Conservation (phyloP, 2,797 vertebrate genomes). For the Tokudaia muenninki region DNA sequence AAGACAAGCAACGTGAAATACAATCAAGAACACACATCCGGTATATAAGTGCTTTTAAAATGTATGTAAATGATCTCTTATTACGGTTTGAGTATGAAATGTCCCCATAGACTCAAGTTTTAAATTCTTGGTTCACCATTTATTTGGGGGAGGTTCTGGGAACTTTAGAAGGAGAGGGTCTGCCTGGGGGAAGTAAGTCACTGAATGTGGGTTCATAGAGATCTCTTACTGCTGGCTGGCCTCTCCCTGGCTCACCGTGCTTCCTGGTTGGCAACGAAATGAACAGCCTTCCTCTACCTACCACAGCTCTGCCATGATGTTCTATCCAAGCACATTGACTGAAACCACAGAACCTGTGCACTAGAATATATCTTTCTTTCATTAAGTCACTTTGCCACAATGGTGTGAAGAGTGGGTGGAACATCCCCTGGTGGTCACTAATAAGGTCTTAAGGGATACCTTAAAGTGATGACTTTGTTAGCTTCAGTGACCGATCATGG, state of each 20-base stretch:
- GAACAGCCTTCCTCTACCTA: neutral
- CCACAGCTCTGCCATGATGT: neutral
- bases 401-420: neutral
- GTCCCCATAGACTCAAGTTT: neutral
- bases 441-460: neutral
- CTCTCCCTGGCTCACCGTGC: neutral
- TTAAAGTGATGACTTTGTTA: neutral
- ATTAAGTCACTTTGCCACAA: neutral
- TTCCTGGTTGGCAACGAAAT: neutral
- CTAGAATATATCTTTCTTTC: neutral
- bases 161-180: neutral
- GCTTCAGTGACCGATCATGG: neutral
- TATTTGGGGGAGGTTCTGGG: neutral
- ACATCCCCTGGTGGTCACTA: neutral
- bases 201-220: neutral
- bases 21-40: neutral
- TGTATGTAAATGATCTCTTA: neutral
- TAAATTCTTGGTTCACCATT: neutral
- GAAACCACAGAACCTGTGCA: neutral
- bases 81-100: neutral
- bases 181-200: neutral
- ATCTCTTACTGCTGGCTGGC: neutral
- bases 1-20: neutral
- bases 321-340: neutral
- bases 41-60: constrained; percentile 39